Evolutionary conservation across 2,888 invertebrate genomes (phyloP), one percentile per base, ranked within the genome.

Genomic region (Thymelicus acteon): DNA sequence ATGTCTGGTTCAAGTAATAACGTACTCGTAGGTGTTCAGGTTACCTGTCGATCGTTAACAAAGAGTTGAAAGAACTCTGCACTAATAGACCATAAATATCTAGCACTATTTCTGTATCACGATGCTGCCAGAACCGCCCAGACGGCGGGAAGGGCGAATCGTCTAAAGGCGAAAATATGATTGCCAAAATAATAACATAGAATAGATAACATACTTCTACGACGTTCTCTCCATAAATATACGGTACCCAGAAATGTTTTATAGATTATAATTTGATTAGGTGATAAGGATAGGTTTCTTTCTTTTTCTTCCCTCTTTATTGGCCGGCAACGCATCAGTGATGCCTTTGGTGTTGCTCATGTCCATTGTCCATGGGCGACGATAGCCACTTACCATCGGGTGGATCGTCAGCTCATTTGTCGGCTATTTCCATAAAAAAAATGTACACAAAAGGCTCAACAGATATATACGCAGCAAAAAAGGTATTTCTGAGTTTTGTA

Each of bases 181-280:
- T 88, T 88, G 85, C 86, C 85, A 87, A 88, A 88, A 88, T 87
- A 86, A 85, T 85, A 87, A 83, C 78, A 81, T 73, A 64, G 79
- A 83, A 78, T 80, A 83, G 81, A 85, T 81, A 84, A 80, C 81
- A 77, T 60, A 60, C 62, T 67, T 57, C 66, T 67, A 58, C 63
- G 66, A 61, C 72, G 64, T 49, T 69, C 48, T 63, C 62, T 63
- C 39, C 24, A 58, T 62, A 69, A 62, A 58, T 68, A 57, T 68
- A 69, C 19, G 58, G 39, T 12, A n/a, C 24, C 6, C 44, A 63
- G 48, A 63, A 73, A 74, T 73, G 8, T 44, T 10, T 44, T 44
- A 12, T 12, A 1, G 12, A 44, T 44, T 44, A 31, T n/a, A n/a
- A n/a, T n/a, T n/a, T n/a, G n/a, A n/a, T n/a, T n/a, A n/a, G n/a